Percentiles rank a stretch among this genome's conserved stretches.
Conservation (phyloP, 2,797 vertebrate species). For the Adrianichthys oophorus region DNA sequence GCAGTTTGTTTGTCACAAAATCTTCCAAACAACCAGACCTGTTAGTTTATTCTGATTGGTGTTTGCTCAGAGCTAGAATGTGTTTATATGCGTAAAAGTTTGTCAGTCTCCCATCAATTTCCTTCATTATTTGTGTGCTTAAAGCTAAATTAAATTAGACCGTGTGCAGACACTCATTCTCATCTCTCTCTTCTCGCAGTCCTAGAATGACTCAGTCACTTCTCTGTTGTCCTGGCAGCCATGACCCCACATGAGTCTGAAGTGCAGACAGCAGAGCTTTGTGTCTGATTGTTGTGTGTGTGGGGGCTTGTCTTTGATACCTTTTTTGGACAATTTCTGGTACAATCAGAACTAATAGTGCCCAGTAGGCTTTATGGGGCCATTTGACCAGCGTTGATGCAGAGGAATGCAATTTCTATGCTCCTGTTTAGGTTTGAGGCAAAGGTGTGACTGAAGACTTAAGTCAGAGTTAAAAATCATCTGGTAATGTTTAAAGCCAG, state of each 20-base stretch:
- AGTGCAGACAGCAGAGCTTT: conserved; percentile 10
- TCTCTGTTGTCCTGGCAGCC: conserved; percentile 24
- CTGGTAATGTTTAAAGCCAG: too few relatives aligned
- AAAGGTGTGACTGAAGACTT: too few relatives aligned
- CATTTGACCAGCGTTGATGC: too few relatives aligned
- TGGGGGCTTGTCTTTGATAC: conserved; percentile 8
- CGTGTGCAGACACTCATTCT: conserved; percentile 31
- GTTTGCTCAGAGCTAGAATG: conserved; percentile 36
- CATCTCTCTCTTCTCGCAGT: conserved; percentile 21
- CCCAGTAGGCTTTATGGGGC: too few relatives aligned
- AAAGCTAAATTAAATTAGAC: conserved; percentile 12
- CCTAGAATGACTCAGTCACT: conserved; percentile 29
- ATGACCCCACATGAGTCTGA: conserved; percentile 35
- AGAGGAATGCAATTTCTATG: too few relatives aligned
- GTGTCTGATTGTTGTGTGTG: conserved; percentile 26
- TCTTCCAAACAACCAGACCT: conserved; percentile 43
- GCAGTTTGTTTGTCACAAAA: conserved; percentile 53
- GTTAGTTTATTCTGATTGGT: conserved; percentile 56
- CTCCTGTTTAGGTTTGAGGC: too few relatives aligned
- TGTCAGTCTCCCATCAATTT: conserved; percentile 28
- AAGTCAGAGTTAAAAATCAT: too few relatives aligned
- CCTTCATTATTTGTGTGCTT: conserved; percentile 32
- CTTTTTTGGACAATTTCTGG: background rate
- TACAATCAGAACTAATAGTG: too few relatives aligned
- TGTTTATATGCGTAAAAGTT: conserved; percentile 39